Conservation (phyloP, 2,113 vertebrate genomes). For the Trinectes maculatus region DNA sequence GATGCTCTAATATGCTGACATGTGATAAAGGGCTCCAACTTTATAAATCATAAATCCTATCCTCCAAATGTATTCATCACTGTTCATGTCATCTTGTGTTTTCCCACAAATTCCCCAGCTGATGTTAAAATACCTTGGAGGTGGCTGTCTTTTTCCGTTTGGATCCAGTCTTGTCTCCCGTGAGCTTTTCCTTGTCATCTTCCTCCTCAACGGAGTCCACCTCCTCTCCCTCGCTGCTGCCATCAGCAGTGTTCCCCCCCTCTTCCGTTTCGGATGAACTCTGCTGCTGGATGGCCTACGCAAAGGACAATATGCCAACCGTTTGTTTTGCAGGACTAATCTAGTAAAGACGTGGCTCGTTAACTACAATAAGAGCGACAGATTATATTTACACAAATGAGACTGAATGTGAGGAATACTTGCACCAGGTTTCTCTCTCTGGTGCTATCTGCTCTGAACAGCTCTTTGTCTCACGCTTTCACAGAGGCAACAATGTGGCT, state of each 20-base stretch:
- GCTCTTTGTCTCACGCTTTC: conserved; percentile 9
- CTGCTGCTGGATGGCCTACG: conserved; percentile 91
- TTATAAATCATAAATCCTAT: too few species aligned
- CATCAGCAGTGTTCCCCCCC: conserved; percentile 90
- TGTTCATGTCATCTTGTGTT: too few species aligned
- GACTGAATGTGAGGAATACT: not conserved
- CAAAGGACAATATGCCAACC: not conserved
- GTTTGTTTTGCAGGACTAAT: not conserved
- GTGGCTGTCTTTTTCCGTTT: conserved; percentile 93
- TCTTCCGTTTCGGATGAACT: conserved; percentile 95
- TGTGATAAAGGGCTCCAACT: too few species aligned
- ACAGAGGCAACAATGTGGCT: conserved; percentile 10
- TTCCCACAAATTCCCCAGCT: too few species aligned
- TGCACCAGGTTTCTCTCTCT: not conserved
- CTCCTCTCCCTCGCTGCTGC: conserved; percentile 93
- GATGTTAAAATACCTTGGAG: conserved; percentile 85
- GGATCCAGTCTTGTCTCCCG: conserved; percentile 90
- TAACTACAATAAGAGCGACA: not conserved
- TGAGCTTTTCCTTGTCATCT: conserved; percentile 89
- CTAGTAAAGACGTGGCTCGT: not conserved
- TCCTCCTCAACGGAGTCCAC: conserved; percentile 88
- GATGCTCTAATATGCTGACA: too few species aligned
- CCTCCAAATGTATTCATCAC: too few species aligned
- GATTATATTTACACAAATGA: not conserved
- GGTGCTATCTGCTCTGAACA: not conserved